Base-by-base conservation (phyloP, 92 coral and sea anemone genomes). In the Porites rus region DNA sequence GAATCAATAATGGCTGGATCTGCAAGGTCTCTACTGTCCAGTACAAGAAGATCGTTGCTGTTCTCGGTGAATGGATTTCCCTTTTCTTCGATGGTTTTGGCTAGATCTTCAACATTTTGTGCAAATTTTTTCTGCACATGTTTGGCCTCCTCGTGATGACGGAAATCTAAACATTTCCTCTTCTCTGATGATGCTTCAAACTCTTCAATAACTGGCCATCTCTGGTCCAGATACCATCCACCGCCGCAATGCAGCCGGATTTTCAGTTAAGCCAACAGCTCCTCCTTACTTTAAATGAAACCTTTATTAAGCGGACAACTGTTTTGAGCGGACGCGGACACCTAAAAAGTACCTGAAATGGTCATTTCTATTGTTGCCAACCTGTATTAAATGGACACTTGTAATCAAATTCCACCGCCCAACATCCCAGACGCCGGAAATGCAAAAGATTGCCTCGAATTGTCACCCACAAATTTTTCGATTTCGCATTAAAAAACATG, bases 11-110 rank as follows among this genome's bases (percentile, higher is more conserved):
- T 84, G 52, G 56, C 0, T 17, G 67, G 16, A 38, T 75, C 87
- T 65, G 83, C 93, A 79, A 90, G 19, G 22, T 86, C 82, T 79
- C 84, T 80, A 53, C 86, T 80, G 80, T 90, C 93, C 14, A 90
- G 90, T 38, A 88, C 91, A 66, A 81, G 83, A 74, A 88, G 83
- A 50, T 82, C 91, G 20, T 31, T 28, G 11, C 66, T 88, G 50
- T 88, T 77, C 22, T 88, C 91, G 51, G 68, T 83, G 65, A 88
- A 88, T 21, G 88, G 88, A 80, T 82, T 88, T 88, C 68, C 91
- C 74, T 74, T 69, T 12, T 88, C 61, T 9, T 88, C 62, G 3
- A 82, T 82, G 31, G 69, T 70, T 10, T 74, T 73, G 28, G 70
- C 76, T 43, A 88, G 59, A 13, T 60, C 62, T 31, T 81, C 64